Evolutionary conservation across 53 echinoderm and acorn worm species (phyloP).

Genomic region (Holothuria leucospilota): DNA sequence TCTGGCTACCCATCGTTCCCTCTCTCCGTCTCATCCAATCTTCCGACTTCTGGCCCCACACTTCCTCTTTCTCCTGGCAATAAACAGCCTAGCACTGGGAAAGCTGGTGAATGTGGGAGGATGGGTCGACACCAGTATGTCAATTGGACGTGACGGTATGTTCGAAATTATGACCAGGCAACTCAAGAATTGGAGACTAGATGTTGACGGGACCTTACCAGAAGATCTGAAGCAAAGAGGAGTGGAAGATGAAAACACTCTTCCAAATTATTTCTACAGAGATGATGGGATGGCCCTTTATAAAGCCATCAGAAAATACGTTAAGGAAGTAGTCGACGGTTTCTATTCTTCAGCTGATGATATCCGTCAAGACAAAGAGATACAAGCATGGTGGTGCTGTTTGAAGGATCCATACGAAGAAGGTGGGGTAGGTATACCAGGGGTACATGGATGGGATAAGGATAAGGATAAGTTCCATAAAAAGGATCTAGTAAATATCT

Average conservation of each 20-base stretch:
- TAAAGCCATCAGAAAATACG: slow-evolving; percentile 65
- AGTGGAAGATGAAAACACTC: slow-evolving; percentile 69
- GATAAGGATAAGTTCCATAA: slow-evolving; percentile 37
- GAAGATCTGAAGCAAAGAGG: slow-evolving; percentile 78
- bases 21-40: slow-evolving; percentile 88
- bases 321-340: slow-evolving; percentile 6
- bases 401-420: slow-evolving; percentile 35
- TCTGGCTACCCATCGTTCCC: slow-evolving; percentile 69
- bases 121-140: slow-evolving; percentile 81
- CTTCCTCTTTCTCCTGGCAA: slow-evolving; percentile 83
- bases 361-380: slow-evolving; percentile 65
- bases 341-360: slow-evolving; percentile 41
- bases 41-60: slow-evolving; percentile 89
- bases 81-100: slow-evolving; percentile 49
- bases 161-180: slow-evolving; percentile 64
- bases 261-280: slow-evolving; percentile 85
- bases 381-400: slow-evolving; percentile 73
- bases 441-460: slow-evolving; percentile 72
- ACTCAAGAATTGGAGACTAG: slow-evolving; percentile 73
- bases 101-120: slow-evolving; percentile 61
- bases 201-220: slow-evolving; percentile 74
- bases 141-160: slow-evolving; percentile 76
- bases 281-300: slow-evolving; percentile 79
- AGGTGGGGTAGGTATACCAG: slow-evolving; percentile 63
- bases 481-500: slow-evolving; percentile 62